Evolutionary conservation across 2,888 invertebrate genomes (phyloP).

Genomic region (Adineta ricciae): DNA sequence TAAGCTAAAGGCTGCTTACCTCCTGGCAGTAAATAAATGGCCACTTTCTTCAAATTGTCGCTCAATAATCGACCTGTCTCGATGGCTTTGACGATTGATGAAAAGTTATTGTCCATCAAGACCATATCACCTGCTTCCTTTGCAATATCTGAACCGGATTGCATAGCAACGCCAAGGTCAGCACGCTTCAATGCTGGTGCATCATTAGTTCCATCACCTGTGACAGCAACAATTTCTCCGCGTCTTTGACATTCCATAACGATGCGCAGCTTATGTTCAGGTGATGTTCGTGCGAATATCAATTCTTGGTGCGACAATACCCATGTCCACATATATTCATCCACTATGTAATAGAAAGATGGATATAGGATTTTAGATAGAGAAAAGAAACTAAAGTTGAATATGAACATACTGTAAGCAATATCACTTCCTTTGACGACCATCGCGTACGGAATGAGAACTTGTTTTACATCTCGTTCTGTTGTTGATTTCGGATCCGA

Average conservation of each 20-base stretch:
- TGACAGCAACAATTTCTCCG: slow-evolving; percentile 24
- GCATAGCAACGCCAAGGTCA: not conserved
- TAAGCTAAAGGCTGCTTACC: not conserved
- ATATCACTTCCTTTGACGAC: not conserved
- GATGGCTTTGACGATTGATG: slow-evolving; percentile 11
- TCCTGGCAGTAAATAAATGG: slow-evolving; percentile 27
- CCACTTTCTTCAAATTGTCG: slow-evolving; percentile 29
- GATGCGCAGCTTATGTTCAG: slow-evolving; percentile 29
- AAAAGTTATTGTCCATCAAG: not conserved
- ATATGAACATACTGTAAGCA: not conserved
- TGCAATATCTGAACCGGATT: not conserved
- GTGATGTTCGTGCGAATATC: slow-evolving; percentile 27
- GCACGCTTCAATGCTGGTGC: slow-evolving; percentile 14
- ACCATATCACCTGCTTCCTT: not conserved
- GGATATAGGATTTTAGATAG: too few relatives aligned
- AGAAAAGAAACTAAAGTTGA: too few relatives aligned
- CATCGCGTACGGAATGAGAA: not conserved
- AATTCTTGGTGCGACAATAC: slow-evolving; percentile 25
- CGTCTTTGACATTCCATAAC: slow-evolving; percentile 31
- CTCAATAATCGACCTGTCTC: slow-evolving; percentile 23
- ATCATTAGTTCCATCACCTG: slow-evolving; percentile 30
- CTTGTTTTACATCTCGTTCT: not conserved
- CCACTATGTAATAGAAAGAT: not conserved
- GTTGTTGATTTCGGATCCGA: not conserved
- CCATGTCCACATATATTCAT: slow-evolving; percentile 24